Evolutionary conservation across 1,140 invertebrate genomes (phyloP).

Genomic region (Chelonus insularis): DNA sequence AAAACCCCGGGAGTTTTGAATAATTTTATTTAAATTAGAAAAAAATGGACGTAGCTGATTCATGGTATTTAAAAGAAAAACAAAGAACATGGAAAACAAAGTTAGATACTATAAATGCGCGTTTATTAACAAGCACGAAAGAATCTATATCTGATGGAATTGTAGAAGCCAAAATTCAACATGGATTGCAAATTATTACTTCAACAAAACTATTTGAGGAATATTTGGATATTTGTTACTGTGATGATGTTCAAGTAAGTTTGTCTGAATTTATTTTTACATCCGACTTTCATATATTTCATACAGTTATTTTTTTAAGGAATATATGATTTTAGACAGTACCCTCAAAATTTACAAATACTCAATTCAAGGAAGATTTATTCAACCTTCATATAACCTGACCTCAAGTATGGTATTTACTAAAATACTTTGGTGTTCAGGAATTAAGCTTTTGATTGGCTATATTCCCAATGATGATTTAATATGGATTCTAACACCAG

Average conservation of each 20-base stretch:
- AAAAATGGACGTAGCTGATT: too few relatives aligned
- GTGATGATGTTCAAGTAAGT: constrained; percentile 27
- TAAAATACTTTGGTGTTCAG: constrained; percentile 30
- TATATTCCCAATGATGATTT: constrained; percentile 29
- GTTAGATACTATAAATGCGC: too few relatives aligned
- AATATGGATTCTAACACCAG: constrained; percentile 26
- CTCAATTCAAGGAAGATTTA: constrained; percentile 30
- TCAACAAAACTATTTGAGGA: constrained; percentile 26
- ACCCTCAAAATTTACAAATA: constrained; percentile 23
- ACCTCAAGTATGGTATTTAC: constrained; percentile 32
- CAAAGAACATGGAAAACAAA: too few relatives aligned
- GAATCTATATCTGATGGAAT: too few relatives aligned
- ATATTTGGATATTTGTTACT: constrained; percentile 31
- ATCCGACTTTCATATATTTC: background rate
- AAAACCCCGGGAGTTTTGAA: too few relatives aligned
- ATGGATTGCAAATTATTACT: constrained; percentile 31
- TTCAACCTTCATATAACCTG: constrained; percentile 27
- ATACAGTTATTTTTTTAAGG: constrained; percentile 20
- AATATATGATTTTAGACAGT: constrained; percentile 30
- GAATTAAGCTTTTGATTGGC: constrained; percentile 18
- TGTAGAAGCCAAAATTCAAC: constrained; percentile 32
- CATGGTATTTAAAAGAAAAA: too few relatives aligned
- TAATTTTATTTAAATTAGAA: too few relatives aligned
- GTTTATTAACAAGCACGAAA: too few relatives aligned
- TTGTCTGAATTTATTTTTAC: background rate